Evolutionary conservation across 2,113 vertebrate genomes (phyloP), one percentile per base, ranked within the genome.

Genomic region (Atherinomorus stipes): DNA sequence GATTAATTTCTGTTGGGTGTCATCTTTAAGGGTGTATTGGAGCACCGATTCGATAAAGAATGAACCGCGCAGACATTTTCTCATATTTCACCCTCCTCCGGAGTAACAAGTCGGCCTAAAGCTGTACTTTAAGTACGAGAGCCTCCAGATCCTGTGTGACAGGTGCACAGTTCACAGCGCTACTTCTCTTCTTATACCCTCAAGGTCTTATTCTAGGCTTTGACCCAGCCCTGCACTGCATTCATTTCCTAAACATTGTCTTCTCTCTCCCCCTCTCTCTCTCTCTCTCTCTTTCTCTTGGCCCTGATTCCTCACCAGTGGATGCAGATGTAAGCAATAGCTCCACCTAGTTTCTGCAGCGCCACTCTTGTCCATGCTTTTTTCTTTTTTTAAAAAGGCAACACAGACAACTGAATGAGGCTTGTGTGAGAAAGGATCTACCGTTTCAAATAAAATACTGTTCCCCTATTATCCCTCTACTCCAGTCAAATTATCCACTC

Each of bases 1-100:
- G 88, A 91, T 91, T 92, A 91, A 89, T 89, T 91, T 88, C 87
- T 91, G 90, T 90, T 87, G 92, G 85, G 88, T 91, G 88, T 91
- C 90, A 91, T 91, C 90, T 92, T 91, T 82, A 85, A 59, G 80
- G 79, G 80, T 74, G 80, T 72, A 64, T 68, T 57, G 77, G 45
- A 76, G 72, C 78, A 61, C 28, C 73, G 21, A 21, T 64, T 67
- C 54, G 84, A 90, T 88, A 85, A 87, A 78, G 80, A 81, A 82
- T 61, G 70, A 82, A 83, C 73, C 34, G 45, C 11, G 15, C 64
- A 72, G 75, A 74, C 63, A 44, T 84, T 71, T 82, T 49, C 77
- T 68, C 31, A 44, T 68, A 44, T 66, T 73, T 60, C 28, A 16
- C 63, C 71, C 68, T 78, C 70, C 71, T 77, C 60, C 9, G 16